Base-by-base conservation (phyloP, 2,113 vertebrate species). In the Engraulis encrasicolus region DNA sequence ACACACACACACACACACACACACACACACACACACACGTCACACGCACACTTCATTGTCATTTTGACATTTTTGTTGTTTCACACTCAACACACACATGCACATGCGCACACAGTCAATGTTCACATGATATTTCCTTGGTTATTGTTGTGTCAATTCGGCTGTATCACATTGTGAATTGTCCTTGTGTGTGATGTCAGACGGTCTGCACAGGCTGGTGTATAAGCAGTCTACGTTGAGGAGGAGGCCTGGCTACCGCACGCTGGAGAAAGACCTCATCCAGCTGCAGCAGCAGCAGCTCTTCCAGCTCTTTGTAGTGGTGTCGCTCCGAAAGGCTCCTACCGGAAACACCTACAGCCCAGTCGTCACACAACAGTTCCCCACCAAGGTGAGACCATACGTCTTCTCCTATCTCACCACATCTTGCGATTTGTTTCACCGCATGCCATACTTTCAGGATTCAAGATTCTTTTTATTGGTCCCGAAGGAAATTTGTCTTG, bases 291-390 rank as follows among this genome's bases (percentile, higher is more conserved):
- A 99, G 87, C 97, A 98, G 94, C 94, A 95, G 91, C 96, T 99
- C 0, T 98, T 99, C 81, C 97, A 99, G 91, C 95, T 99, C 48
- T 99, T 99, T 1, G 98, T 99, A 82, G 98, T 99, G 83, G 98
- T 99, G 89, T 99, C 98, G 0, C 93, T 99, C 83, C 94, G 97
- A 92, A 99, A 96, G 94, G 93, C 93, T 34, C 90, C 94, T 0
- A 86, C 94, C 0, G 96, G 95, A 88, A 89, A 91, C 86, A 90
- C 87, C 0, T 99, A 98, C 87, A 90, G 90, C 0, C 98, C 98
- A 6, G 96, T 96, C 89, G 94, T 99, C 89, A 97, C 97, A 1
- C 98, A 99, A 84, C 98, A 98, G 90, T 99, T 99, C 90, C 98
- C 98, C 50, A 95, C 94, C 91, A 96, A 98, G 97, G 98, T 99